Evolutionary conservation across 2,888 invertebrate genomes (phyloP).

Genomic region (Spilosoma lubricipeda): DNA sequence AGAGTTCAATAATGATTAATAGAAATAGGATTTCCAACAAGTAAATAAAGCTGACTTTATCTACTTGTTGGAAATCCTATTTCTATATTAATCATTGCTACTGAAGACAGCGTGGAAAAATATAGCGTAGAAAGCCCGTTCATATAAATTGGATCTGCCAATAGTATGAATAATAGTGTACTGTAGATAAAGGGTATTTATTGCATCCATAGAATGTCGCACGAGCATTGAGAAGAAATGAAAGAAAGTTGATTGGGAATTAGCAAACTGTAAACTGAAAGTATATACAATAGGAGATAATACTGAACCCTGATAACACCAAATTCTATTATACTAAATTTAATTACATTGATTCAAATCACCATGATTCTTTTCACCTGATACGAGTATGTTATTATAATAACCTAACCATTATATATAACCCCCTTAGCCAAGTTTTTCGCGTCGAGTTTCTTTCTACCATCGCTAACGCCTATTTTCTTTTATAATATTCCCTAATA

Average conservation of each 20-base stretch:
- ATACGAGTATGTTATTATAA: no score
- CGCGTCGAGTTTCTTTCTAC: no score
- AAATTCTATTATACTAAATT: not conserved
- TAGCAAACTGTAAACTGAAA: not conserved
- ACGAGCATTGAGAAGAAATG: not conserved
- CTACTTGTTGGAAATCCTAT: no score
- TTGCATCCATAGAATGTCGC: not conserved
- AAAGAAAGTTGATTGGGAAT: not conserved
- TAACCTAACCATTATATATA: no score
- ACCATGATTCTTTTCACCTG: no score
- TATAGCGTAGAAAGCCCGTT: no score
- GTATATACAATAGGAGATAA: not conserved
- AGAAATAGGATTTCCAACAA: not conserved
- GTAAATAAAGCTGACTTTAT: no score
- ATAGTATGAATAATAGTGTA: not conserved
- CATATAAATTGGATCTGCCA: not conserved
- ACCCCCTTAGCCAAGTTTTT: no score
- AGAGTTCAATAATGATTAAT: not conserved
- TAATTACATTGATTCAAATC: no score
- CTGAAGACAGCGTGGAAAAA: not conserved
- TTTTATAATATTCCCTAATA: no score
- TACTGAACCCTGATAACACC: not conserved
- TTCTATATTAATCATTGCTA: no score
- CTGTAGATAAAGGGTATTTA: not conserved
- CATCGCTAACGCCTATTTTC: no score